These are phyloP conservation scores for Aethes cnicana DNA, from an alignment of 2,888 invertebrate species.

Conservation along the genomic window DNA sequence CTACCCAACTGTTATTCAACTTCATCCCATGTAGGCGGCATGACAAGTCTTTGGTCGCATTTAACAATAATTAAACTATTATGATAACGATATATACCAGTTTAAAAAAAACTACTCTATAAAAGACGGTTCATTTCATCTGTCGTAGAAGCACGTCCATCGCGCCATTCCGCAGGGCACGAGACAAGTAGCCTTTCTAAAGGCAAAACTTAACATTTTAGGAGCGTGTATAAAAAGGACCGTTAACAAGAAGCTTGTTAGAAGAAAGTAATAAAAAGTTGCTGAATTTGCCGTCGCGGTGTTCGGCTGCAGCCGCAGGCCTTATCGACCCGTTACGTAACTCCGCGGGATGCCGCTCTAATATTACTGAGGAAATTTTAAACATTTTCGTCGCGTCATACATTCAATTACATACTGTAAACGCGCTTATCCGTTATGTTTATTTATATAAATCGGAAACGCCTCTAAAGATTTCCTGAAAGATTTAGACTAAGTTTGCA, in stretches of 20 bases:
- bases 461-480: no score
- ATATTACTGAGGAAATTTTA: slow-evolving; percentile 13
- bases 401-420: no score
- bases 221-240: slow-evolving; percentile 32
- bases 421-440: no score
- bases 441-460: no score
- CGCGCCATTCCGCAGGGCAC: neutral
- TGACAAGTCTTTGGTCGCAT: no score
- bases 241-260: slow-evolving; percentile 42
- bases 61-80: no score
- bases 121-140: no score
- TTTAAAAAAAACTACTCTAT: no score
- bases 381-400: slow-evolving; percentile 5
- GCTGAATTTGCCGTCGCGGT: slow-evolving; percentile 47
- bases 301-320: slow-evolving; percentile 44
- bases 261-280: slow-evolving; percentile 57
- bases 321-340: slow-evolving; percentile 68
- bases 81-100: no score
- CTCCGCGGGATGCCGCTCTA: slow-evolving; percentile 30
- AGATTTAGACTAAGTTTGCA: no score
- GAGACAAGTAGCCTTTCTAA: slow-evolving; percentile 17
- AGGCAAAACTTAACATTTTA: slow-evolving; percentile 31
- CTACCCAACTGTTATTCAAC: no score
- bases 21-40: no score
- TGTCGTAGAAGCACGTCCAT: neutral